Evolutionary conservation across 1,140 invertebrate genomes (phyloP).

Genomic region (Stegodyphus dumicola): DNA sequence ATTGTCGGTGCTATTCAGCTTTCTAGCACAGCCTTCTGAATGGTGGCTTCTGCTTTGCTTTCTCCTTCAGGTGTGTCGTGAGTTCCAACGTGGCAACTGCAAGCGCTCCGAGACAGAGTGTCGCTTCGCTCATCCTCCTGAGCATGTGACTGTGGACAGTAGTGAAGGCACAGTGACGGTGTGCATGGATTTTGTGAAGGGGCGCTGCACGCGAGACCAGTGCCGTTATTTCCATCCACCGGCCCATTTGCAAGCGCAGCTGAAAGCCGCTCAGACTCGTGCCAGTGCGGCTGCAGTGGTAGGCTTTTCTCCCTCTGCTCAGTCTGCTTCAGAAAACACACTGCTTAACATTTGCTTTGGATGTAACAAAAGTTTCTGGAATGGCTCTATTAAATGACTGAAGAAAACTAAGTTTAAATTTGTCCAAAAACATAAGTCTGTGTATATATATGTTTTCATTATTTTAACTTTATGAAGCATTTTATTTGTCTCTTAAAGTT

Average conservation of each 20-base stretch:
- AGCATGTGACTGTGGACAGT: conserved; percentile 83
- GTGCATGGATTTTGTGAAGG: conserved; percentile 97
- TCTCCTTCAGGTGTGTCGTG: conserved; percentile 89
- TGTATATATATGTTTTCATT: too few relatives aligned
- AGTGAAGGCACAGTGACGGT: conserved; percentile 94
- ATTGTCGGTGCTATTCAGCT: not conserved
- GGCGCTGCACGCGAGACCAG: conserved; percentile 58
- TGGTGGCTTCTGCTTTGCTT: conserved; percentile 34
- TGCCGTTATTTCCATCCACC: conserved; percentile 90
- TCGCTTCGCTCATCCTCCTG: conserved; percentile 96
- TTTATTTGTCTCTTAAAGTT: too few relatives aligned
- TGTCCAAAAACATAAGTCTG: not conserved
- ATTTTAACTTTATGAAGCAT: too few relatives aligned
- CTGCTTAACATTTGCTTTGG: not conserved
- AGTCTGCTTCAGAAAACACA: not conserved
- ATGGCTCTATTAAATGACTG: not conserved
- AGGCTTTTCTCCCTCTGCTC: conserved; percentile 36
- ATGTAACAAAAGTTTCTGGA: not conserved
- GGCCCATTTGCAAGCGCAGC: conserved; percentile 98
- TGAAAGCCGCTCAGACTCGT: conserved; percentile 88
- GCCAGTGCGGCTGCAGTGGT: conserved; percentile 82
- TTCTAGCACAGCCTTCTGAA: conserved; percentile 6
- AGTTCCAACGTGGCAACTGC: conserved; percentile 97
- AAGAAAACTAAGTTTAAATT: not conserved
- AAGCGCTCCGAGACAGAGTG: conserved; percentile 94